Conservation (phyloP, 2,797 vertebrate species). For the Amazona finschi region DNA sequence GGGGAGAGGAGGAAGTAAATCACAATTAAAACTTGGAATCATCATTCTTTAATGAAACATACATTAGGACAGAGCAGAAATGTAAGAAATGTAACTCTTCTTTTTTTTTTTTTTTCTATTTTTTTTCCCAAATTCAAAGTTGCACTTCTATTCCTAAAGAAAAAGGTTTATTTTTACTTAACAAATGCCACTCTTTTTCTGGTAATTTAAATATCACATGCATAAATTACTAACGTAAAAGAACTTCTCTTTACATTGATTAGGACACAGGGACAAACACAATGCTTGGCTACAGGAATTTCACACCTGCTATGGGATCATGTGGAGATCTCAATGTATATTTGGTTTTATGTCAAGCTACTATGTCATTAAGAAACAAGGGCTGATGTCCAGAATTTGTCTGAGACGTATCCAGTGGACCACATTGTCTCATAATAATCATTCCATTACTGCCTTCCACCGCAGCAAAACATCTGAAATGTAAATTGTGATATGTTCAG, state of each 20-base stretch:
- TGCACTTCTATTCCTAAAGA: neutral
- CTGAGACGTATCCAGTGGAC: conserved; percentile 28
- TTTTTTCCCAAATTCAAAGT: neutral
- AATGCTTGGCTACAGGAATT: conserved; percentile 33
- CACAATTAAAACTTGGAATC: neutral
- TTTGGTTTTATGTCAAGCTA: conserved; percentile 48
- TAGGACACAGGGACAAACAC: conserved; percentile 22
- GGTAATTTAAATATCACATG: conserved; percentile 25
- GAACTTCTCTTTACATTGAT: neutral
- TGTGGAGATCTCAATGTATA: conserved; percentile 30
- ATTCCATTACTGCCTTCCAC: conserved; percentile 54
- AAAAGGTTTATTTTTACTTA: conserved; percentile 1
- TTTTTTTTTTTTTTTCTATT: too few relatives aligned
- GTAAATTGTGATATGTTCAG: conserved; percentile 37
- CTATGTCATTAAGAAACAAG: conserved; percentile 42
- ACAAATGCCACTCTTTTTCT: neutral
- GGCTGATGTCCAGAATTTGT: conserved; percentile 50
- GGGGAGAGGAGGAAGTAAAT: neutral
- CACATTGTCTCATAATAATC: conserved; percentile 28
- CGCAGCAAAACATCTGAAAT: conserved; percentile 49
- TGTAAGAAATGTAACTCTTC: neutral
- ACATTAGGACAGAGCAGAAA: neutral
- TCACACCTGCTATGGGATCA: conserved; percentile 54
- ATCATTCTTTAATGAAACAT: neutral
- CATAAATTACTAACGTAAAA: neutral